Evolutionary conservation across 2,888 invertebrate species (phyloP).

Genomic region (Mylabris sibirica): DNA sequence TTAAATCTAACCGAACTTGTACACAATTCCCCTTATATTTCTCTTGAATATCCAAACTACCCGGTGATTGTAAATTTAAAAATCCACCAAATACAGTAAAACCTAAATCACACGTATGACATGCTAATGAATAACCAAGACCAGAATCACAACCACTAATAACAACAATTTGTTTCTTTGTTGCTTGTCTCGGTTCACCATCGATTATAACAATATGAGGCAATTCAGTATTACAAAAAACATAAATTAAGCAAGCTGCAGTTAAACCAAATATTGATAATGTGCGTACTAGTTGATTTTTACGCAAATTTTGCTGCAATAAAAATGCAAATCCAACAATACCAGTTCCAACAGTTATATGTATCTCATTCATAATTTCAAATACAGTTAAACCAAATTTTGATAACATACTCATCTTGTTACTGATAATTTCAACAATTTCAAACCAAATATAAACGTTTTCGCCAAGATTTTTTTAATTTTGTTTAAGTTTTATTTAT

Average conservation of each 20-base stretch:
- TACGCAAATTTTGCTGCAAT: constrained; percentile 51
- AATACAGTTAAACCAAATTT: constrained; percentile 40
- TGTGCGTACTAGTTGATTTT: constrained; percentile 50
- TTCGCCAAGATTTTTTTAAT: background rate
- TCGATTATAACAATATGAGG: background rate
- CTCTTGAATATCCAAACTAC: constrained; percentile 65
- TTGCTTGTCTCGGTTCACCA: constrained; percentile 41
- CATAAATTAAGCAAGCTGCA: constrained; percentile 50
- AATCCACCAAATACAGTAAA: constrained; percentile 82
- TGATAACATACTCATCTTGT: constrained; percentile 27
- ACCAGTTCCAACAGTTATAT: constrained; percentile 55
- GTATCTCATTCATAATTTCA: constrained; percentile 57
- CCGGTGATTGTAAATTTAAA: constrained; percentile 67
- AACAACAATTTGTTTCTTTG: constrained; percentile 64
- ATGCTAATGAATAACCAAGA: constrained; percentile 77
- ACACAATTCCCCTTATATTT: constrained; percentile 57
- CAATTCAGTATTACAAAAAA: constrained; percentile 32
- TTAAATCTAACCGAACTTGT: constrained; percentile 72
- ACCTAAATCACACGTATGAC: constrained; percentile 69
- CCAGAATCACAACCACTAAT: constrained; percentile 90
- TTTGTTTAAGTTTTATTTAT: constrained; percentile 10
- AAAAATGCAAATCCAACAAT: constrained; percentile 53
- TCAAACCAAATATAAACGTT: background rate
- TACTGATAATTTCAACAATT: background rate
- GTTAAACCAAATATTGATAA: constrained; percentile 50